Conservation (phyloP, 2,113 vertebrate species). For the Nothocercus nigrocapillus region DNA sequence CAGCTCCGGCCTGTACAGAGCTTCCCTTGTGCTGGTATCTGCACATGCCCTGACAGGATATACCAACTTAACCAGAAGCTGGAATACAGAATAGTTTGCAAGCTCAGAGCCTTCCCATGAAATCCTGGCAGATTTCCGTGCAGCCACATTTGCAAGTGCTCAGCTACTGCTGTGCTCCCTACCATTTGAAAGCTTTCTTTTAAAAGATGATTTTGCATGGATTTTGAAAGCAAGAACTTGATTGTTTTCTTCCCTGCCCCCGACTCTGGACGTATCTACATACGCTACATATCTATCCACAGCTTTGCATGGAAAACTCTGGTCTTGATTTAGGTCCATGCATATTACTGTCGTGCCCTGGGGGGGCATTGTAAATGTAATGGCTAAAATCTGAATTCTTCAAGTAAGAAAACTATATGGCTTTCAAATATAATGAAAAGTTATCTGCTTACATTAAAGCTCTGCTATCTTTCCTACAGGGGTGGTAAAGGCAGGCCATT, state of each 20-base stretch:
- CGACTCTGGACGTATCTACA: background rate
- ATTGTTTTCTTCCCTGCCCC: rapidly evolving
- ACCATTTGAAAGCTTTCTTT: background rate
- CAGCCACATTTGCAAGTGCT: background rate
- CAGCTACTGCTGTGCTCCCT: background rate
- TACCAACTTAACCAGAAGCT: background rate
- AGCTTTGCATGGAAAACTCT: background rate
- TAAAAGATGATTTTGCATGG: background rate
- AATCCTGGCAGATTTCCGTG: background rate
- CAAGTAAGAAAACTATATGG: background rate
- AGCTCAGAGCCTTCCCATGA: background rate
- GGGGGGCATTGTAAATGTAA: background rate
- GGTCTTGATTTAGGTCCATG: background rate
- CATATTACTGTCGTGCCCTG: background rate
- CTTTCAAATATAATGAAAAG: background rate
- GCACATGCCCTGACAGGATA: rapidly evolving
- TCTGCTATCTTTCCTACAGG: background rate
- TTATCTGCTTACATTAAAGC: background rate
- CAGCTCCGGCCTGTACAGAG: background rate
- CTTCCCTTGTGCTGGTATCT: background rate
- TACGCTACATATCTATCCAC: background rate
- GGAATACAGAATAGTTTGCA: background rate
- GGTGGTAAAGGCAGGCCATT: background rate
- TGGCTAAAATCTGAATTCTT: background rate
- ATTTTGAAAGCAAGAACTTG: background rate